Evolutionary conservation across 2,888 invertebrate species (phyloP).

Genomic region (Tenthredo distinguenda): DNA sequence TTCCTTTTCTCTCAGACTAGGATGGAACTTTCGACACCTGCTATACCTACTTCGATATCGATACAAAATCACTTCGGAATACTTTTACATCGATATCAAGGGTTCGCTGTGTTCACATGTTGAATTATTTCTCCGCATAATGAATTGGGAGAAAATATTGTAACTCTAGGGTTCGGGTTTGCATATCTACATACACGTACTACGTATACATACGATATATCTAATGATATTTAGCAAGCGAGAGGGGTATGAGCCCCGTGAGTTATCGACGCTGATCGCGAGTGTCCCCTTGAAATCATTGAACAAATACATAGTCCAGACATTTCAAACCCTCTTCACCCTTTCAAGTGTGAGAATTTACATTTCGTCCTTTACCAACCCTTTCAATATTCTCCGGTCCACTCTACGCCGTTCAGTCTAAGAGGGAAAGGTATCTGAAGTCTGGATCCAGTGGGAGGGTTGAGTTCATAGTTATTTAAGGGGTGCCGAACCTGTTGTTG

Average conservation of each 20-base stretch:
- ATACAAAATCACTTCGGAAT: conserved; percentile 13
- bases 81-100: not conserved
- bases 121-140: not conserved
- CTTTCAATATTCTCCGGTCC: conserved; percentile 27
- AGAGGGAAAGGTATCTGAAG: conserved; percentile 2
- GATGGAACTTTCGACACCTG: conserved; percentile 11
- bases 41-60: not conserved
- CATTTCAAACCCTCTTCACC: conserved; percentile 10
- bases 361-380: conserved; percentile 20
- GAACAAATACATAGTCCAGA: conserved; percentile 5
- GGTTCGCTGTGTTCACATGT: not conserved
- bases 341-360: conserved; percentile 25
- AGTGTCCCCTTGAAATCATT: conserved; percentile 23
- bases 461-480: not conserved
- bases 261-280: conserved; percentile 23
- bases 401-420: not conserved
- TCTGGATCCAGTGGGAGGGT: conserved; percentile 1
- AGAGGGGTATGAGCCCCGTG: not conserved
- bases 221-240: not conserved
- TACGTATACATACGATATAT: not conserved
- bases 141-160: not conserved
- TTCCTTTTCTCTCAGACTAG: not conserved
- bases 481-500: conserved; percentile 4
- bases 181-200: not conserved
- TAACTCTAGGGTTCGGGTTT: not conserved